These are phyloP conservation scores for Pristionchus entomophagus DNA, from an alignment of 2,888 invertebrate genomes.

Conservation along the genomic window DNA sequence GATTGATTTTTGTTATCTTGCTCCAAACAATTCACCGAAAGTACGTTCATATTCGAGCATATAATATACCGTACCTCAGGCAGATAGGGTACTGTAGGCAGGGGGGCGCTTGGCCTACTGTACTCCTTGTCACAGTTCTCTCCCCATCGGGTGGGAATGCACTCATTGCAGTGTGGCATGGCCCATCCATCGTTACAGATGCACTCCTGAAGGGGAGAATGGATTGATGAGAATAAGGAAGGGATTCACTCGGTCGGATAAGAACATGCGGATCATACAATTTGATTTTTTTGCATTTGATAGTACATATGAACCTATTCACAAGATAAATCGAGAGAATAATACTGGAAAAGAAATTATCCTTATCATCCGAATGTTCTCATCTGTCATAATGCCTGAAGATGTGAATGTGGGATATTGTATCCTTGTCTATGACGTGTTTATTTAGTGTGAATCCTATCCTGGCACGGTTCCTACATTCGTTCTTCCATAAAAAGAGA, in stretches of 20 bases:
- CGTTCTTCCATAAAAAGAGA: not conserved
- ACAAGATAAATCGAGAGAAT: too few relatives aligned
- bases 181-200: constrained; percentile 40
- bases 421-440: too few relatives aligned
- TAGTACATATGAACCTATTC: too few relatives aligned
- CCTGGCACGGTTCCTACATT: not conserved
- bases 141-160: constrained; percentile 28
- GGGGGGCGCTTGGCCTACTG: not conserved
- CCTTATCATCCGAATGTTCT: too few relatives aligned
- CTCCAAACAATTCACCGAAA: too few relatives aligned
- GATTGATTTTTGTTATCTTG: not conserved
- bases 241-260: too few relatives aligned
- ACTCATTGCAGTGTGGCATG: constrained; percentile 5
- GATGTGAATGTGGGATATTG: too few relatives aligned
- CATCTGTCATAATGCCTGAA: too few relatives aligned
- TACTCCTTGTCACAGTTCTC: not conserved
- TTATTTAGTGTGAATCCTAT: not conserved
- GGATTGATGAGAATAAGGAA: not conserved
- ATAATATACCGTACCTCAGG: constrained; percentile 27
- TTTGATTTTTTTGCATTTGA: too few relatives aligned
- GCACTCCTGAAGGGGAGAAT: constrained; percentile 8
- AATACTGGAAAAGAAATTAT: not conserved
- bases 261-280: too few relatives aligned
- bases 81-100: constrained; percentile 28
- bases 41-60: not conserved